These are phyloP conservation scores for Ladona fulva DNA, from an alignment of 1,140 invertebrate species.

Conservation along the genomic window DNA sequence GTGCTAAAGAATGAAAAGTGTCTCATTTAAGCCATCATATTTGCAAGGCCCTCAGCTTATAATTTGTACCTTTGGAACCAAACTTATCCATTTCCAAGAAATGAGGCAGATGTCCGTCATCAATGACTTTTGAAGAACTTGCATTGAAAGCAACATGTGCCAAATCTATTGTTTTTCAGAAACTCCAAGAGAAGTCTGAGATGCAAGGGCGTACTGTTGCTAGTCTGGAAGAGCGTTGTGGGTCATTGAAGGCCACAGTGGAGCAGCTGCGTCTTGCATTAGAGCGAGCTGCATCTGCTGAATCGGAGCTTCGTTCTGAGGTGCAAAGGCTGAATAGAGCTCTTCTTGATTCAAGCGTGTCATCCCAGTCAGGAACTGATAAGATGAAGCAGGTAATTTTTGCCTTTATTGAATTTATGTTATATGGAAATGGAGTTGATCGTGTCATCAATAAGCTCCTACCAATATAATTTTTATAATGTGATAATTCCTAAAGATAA, in stretches of 20 bases:
- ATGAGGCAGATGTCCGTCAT: too few relatives aligned
- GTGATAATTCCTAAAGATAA: too few relatives aligned
- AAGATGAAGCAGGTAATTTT: constrained; percentile 53
- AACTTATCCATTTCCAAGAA: too few relatives aligned
- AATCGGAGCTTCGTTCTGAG: constrained; percentile 68
- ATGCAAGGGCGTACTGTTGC: constrained; percentile 60
- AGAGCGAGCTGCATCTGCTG: constrained; percentile 65
- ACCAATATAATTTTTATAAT: too few relatives aligned
- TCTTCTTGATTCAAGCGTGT: constrained; percentile 54
- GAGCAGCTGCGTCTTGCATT: constrained; percentile 77
- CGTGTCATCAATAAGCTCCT: too few relatives aligned
- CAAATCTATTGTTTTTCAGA: constrained; percentile 38
- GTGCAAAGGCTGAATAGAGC: constrained; percentile 53
- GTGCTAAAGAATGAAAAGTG: too few relatives aligned
- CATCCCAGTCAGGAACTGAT: constrained; percentile 53
- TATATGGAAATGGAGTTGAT: too few relatives aligned
- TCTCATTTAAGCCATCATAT: too few relatives aligned
- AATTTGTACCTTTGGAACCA: too few relatives aligned
- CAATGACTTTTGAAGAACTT: too few relatives aligned
- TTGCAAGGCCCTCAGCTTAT: too few relatives aligned
- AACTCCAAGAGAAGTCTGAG: constrained; percentile 76
- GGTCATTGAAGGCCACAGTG: constrained; percentile 71
- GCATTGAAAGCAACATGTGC: not conserved
- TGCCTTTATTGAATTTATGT: not conserved
- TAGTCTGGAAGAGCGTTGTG: constrained; percentile 74